Base-by-base conservation (phyloP, 2,888 invertebrate species). In the Athripsodes cinereus region DNA sequence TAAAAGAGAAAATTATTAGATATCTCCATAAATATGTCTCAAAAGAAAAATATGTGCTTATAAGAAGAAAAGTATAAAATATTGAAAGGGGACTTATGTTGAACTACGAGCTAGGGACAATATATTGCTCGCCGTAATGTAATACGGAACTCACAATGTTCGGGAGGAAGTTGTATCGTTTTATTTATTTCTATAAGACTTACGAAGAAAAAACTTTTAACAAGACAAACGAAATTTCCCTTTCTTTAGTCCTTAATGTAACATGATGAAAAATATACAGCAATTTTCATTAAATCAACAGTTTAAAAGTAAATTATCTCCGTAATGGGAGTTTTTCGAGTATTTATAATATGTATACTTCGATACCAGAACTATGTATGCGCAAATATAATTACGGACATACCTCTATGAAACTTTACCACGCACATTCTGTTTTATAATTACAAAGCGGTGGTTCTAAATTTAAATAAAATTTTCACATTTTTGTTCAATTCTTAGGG, bases 121-220 rank as follows among this genome's bases (percentile, higher is more conserved):
- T 40, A 55, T 55, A 50, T 55, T 49, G 21, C 40, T 22, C 26
- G 18, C 10, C 50, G 34, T 55, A 50, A 55, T 50, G 50, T 22
- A 50, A 44, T 51, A 40, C 40, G 55, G 55, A 50, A 55, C 22
- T 35, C n/a, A 22, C 35, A 16, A 22, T 50, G 49, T 46, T 20
- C 49, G 26, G 26, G n/a, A 50, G 55, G 50, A 55, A 55, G 55
- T 51, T 55, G 50, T 55, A 22, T 50, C 50, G 51, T 11, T 55
- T 51, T 55, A 55, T 55, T 49, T 55, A 55, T 55, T 22, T 50
- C 35, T 50, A 40, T 35, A 55, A 50, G 49, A 50, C 26, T 20
- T 46, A 47, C 35, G 21, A 50, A 55, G 31, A 55, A 47, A 40
- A 40, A 40, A 40, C 40, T 40, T 40, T 40, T 40, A 40, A 40